Percentiles rank a stretch among this genome's conserved stretches.
Evolutionary conservation across 2,113 vertebrate species (phyloP).

Genomic region (Erinaceus europaeus): DNA sequence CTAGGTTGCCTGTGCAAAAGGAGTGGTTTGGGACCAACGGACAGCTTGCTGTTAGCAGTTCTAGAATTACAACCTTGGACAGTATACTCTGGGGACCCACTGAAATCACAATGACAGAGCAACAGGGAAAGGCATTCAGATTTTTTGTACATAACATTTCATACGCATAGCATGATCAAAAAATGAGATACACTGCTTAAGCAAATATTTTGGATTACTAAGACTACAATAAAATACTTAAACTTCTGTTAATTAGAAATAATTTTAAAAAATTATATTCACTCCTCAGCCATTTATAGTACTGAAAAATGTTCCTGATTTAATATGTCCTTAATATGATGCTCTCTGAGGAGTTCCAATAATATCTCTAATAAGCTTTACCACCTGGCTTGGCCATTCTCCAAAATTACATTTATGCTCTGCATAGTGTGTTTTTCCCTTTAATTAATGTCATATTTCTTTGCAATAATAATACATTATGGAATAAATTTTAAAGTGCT

Average conservation of each 20-base stretch:
- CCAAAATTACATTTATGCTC: background rate
- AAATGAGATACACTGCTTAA: background rate
- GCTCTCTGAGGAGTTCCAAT: background rate
- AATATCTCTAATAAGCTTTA: background rate
- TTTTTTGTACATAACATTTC: background rate
- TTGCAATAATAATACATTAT: background rate
- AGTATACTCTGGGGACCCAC: background rate
- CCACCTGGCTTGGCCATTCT: background rate
- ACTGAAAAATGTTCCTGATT: background rate
- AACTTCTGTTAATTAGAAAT: background rate
- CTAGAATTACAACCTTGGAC: background rate
- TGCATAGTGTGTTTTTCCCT: background rate
- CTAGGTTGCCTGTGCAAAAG: background rate
- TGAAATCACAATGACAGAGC: conserved; percentile 25
- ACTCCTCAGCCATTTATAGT: background rate
- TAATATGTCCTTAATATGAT: background rate
- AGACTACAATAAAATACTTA: conserved; percentile 5
- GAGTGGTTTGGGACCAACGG: background rate
- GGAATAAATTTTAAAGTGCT: background rate
- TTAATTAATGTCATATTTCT: conserved; percentile 39
- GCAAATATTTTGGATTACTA: conserved; percentile 18
- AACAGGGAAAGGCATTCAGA: background rate
- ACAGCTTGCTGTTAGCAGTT: background rate
- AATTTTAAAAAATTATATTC: background rate
- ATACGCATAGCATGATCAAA: background rate